Conservation (phyloP, 2,888 invertebrate genomes). For the Cactoblastis cactorum region DNA sequence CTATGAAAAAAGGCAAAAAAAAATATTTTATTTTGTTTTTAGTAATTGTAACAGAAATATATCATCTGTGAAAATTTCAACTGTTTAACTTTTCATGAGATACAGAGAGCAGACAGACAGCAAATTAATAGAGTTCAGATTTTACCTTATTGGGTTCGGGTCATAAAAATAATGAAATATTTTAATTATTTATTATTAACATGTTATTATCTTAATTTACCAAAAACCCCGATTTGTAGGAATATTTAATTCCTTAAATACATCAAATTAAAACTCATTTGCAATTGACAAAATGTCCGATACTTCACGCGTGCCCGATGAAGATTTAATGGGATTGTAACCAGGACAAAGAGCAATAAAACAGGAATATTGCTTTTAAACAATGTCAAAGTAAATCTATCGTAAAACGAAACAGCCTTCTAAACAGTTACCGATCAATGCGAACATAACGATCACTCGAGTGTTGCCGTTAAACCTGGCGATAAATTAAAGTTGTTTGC, state of each 20-base stretch:
- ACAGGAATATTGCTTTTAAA: slow-evolving; percentile 55
- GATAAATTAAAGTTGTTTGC: slow-evolving; percentile 16
- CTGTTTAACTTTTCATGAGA: too few species aligned
- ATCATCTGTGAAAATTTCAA: too few species aligned
- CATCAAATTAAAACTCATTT: slow-evolving; percentile 5
- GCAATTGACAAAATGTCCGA: slow-evolving; percentile 15
- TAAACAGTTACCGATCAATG: slow-evolving; percentile 38
- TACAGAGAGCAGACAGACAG: too few species aligned
- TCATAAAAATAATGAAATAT: too few species aligned
- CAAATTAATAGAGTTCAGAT: too few species aligned
- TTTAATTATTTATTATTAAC: too few species aligned
- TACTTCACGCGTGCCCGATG: slow-evolving; percentile 33
- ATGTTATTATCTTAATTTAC: too few species aligned
- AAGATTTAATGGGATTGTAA: slow-evolving; percentile 48
- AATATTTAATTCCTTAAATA: background rate
- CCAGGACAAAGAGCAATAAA: slow-evolving; percentile 55
- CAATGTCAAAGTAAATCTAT: slow-evolving; percentile 57
- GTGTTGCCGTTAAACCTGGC: slow-evolving; percentile 32
- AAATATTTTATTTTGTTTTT: too few species aligned
- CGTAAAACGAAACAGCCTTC: slow-evolving; percentile 34
- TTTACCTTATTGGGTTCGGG: too few species aligned
- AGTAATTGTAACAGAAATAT: too few species aligned
- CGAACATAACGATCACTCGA: slow-evolving; percentile 39
- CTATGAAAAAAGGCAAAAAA: too few species aligned
- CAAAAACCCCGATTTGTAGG: too few species aligned